Conservation (phyloP, 2,888 invertebrate genomes). For the Notocelia uddmanniana region DNA sequence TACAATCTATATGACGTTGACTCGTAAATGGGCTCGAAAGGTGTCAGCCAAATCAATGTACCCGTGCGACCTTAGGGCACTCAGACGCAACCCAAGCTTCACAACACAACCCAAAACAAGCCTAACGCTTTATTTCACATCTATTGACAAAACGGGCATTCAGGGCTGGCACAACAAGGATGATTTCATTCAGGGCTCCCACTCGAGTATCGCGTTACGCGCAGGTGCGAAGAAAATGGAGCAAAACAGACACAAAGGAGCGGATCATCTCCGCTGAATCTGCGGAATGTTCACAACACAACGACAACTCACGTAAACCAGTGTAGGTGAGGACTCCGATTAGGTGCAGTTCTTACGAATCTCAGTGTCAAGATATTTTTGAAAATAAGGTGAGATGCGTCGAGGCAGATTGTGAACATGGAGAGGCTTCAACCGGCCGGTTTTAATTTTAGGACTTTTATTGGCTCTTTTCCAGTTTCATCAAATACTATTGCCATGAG, state of each 20-base stretch:
- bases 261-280: conserved; percentile 29
- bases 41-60: not conserved
- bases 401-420: not conserved
- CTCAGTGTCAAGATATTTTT: conserved; percentile 1
- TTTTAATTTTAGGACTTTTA: not conserved
- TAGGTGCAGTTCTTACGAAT: not conserved
- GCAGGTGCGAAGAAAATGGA: conserved; percentile 80
- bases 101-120: conserved; percentile 31
- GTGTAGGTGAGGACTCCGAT: not conserved
- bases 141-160: conserved; percentile 32
- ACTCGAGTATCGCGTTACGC: conserved; percentile 71
- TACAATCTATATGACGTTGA: not conserved
- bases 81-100: conserved; percentile 30
- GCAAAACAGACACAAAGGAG: conserved; percentile 54
- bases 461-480: not conserved
- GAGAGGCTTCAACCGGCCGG: not conserved
- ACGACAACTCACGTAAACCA: not conserved
- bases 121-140: conserved; percentile 27
- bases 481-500: not conserved
- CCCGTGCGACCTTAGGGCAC: not conserved
- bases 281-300: not conserved
- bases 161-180: conserved; percentile 30
- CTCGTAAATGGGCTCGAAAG: not conserved
- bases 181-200: conserved; percentile 36
- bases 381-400: not conserved